Percentiles rank a stretch among this genome's conserved stretches.
phyloP scores from a whole-genome alignment of 2,797 vertebrate genomes.

The Adelosebastes latens region DNA sequence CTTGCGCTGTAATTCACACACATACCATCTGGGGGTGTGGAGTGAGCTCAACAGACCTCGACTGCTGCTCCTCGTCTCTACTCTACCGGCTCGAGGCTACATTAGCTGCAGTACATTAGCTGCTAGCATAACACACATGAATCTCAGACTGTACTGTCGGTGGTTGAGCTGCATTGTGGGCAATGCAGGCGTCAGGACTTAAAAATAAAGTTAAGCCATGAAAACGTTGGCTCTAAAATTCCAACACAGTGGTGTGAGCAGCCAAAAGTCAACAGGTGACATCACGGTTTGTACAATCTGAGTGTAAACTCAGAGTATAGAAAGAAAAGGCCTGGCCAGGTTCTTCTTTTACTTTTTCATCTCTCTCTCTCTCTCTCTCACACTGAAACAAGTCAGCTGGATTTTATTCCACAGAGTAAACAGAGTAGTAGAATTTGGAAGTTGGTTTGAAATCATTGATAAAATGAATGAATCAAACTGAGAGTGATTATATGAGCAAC shows the following conservation, averaged over 20 bases:
- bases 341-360: neutral
- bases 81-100: no score
- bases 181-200: neutral
- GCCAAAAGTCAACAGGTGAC: neutral
- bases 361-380: neutral
- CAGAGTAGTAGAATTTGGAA: constrained; percentile 45
- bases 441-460: constrained; percentile 67
- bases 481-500: constrained; percentile 23
- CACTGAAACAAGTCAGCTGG: constrained; percentile 41
- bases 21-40: neutral
- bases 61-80: no score
- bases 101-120: neutral
- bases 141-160: neutral
- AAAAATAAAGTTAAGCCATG: neutral
- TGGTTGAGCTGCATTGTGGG: neutral
- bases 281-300: neutral
- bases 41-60: neutral
- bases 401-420: constrained; percentile 69
- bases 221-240: neutral
- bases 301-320: neutral
- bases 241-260: neutral
- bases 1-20: neutral
- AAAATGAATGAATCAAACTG: constrained; percentile 65
- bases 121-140: neutral
- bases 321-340: neutral